These are phyloP conservation scores for Epistrophella euchroma DNA, from an alignment of 2,888 invertebrate genomes.

Conservation along the genomic window DNA sequence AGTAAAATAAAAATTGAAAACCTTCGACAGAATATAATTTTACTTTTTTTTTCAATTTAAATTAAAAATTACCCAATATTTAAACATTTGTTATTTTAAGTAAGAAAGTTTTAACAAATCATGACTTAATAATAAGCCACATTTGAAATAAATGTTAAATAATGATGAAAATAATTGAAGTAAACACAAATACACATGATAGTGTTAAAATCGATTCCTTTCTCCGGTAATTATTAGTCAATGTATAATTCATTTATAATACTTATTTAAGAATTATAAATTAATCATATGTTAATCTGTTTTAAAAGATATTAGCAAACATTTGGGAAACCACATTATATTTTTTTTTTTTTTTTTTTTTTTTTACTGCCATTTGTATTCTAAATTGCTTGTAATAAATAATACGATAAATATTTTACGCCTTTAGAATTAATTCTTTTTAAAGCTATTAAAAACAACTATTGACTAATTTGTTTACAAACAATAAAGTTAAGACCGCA, in stretches of 20 bases:
- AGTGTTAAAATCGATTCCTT: not conserved
- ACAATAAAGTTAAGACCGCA: not conserved
- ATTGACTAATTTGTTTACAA: slow-evolving; percentile 6
- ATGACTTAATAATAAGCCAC: not conserved
- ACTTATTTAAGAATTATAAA: not conserved
- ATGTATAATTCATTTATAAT: not conserved
- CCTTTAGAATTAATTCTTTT: not conserved
- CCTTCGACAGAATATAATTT: too few relatives aligned
- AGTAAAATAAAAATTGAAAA: too few relatives aligned
- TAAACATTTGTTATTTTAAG: not conserved
- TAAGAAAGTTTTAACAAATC: not conserved
- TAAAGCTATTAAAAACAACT: not conserved
- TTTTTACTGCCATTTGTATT: not conserved
- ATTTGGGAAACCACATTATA: not conserved
- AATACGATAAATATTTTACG: not conserved
- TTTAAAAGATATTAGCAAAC: not conserved
- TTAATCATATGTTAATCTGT: not conserved
- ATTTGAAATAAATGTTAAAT: not conserved
- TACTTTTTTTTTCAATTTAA: too few relatives aligned
- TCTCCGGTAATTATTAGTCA: not conserved
- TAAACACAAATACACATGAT: not conserved
- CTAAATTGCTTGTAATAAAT: not conserved
- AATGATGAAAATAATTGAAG: not conserved
- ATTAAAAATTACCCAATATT: too few relatives aligned
- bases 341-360: not conserved